Evolutionary conservation across 2,888 invertebrate species (phyloP).

Genomic region (Euzetes globulus): DNA sequence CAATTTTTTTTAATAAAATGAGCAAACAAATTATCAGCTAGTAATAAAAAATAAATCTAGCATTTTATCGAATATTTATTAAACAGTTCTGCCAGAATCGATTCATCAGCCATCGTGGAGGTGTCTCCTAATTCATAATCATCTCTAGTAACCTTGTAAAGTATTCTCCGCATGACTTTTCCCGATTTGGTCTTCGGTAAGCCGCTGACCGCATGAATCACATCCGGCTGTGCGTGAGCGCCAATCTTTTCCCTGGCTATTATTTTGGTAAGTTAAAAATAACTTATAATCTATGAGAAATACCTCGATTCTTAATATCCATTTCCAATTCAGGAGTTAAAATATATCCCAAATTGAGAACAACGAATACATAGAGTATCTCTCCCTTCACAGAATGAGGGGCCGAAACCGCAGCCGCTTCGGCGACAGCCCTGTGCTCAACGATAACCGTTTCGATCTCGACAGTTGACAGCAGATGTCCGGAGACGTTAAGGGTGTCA

Average conservation of each 20-base stretch:
- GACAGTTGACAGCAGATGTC: conserved; percentile 93
- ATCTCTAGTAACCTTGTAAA: conserved; percentile 86
- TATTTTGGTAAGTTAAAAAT: not conserved
- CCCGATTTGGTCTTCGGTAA: conserved; percentile 94
- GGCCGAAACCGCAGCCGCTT: conserved; percentile 91
- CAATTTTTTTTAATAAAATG: too few species aligned
- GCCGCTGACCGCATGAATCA: conserved; percentile 68
- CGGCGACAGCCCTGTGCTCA: conserved; percentile 60
- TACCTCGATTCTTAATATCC: conserved; percentile 61
- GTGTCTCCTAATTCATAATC: conserved; percentile 84
- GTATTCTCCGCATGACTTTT: conserved; percentile 92
- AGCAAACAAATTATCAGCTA: too few species aligned
- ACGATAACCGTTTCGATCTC: conserved; percentile 59
- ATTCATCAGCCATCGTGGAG: conserved; percentile 84
- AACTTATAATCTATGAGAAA: not conserved
- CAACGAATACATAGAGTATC: conserved; percentile 92
- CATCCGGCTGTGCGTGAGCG: conserved; percentile 89
- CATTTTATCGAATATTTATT: too few species aligned
- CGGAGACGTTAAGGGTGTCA: conserved; percentile 97
- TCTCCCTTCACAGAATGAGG: conserved; percentile 94
- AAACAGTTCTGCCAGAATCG: conserved; percentile 51
- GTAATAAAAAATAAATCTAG: too few species aligned
- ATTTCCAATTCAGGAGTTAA: conserved; percentile 64
- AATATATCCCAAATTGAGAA: conserved; percentile 60
- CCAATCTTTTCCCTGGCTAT: conserved; percentile 83